Base-by-base conservation (phyloP, 2,797 vertebrate genomes). In the Betta splendens region DNA sequence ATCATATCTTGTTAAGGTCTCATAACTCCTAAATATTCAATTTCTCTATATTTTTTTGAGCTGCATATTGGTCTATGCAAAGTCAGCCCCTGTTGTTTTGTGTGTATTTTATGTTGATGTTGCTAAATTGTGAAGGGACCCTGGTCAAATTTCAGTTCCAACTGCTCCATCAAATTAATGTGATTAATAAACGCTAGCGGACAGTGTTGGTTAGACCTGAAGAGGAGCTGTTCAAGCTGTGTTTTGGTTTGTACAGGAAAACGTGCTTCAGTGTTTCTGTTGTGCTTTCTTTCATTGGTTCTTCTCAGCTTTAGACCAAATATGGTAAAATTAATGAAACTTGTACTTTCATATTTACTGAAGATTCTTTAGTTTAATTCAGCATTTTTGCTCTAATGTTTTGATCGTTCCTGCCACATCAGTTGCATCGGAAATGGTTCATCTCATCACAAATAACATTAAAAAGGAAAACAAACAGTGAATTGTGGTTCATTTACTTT, bases 361-460 rank as follows among this genome's bases (percentile, higher is more conserved):
- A 53, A 36, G 13, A 11, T 16, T 2, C 4, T 44, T 35, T 6
- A 17, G 0, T 8, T 39, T 9, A 12, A 21, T 3, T 29, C 15
- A 9, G 20, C 3, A 0, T 39, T 47, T 46, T 51, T 21, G 13
- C 53, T 5, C 9, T 40, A 15, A 29, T 32, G 37, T 22, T 17
- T 29, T 33, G 10, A 37, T 64, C 69, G 21, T 33, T 55, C 50
- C 36, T 67, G 37, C 58, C 21, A 12, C 25, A 26, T 52, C 32
- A n/a, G 15, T 54, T 64, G 40, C 53, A 68, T 64, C 25, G 23
- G 29, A 63, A 63, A 40, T 11, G 0, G 21, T 64, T 65, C 29
- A 37, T 54, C 45, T 58, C 50, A 17, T 70, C 69, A 67, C 40
- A 68, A 55, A 66, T 45, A 23, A 60, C 21, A 66, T 52, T 64